Evolutionary conservation across 2,113 vertebrate genomes (phyloP).

Genomic region (mouse (Mus musculus)): GRCm39 chr19:21419501-21420000

Average conservation of each 20-base stretch:
- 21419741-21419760: neutral
- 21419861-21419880: neutral
- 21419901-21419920: too few species aligned
- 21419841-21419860: neutral
- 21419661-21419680: neutral
- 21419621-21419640: neutral
- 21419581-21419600: neutral
- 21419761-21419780: neutral
- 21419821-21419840: neutral
- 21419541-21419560: neutral
- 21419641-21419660: neutral
- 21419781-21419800: neutral
- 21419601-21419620: neutral
- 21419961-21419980: too few species aligned
- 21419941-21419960: too few species aligned
- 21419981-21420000: too few species aligned
- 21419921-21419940: too few species aligned
- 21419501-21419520: neutral
- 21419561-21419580: neutral
- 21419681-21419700: neutral
- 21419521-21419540: neutral
- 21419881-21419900: neutral
- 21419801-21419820: neutral
- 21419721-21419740: neutral
- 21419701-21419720: neutral